Base-by-base conservation (phyloP, 2,797 vertebrate genomes). In the Karalla daura region DNA sequence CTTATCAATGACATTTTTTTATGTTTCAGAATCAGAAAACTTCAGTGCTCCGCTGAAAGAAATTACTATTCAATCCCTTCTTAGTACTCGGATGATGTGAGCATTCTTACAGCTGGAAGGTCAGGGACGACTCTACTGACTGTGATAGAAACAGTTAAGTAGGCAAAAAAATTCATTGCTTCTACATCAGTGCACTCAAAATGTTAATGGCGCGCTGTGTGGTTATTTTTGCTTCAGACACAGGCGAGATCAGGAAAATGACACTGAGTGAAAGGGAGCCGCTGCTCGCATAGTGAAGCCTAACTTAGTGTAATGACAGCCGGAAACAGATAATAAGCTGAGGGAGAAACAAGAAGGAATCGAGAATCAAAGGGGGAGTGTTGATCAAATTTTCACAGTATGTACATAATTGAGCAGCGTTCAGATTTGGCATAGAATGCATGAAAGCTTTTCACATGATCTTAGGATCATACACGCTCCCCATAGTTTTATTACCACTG, bases 251-350 rank as follows among this genome's bases (percentile, higher is more conserved):
- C 28, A 69, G 28, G 45, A 60, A 69, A 63, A 63, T 23, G 7
- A 41, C 36, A 21, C 9, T 39, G 37, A 47, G 53, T 49, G 45
- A 65, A 20, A 39, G n/a, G 28, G 15, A 52, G 39, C 46, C 33
- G 49, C 11, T 40, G 47, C 46, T 44, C 2, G 2, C 47, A 24
- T 15, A 30, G 39, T 33, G 32, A 70, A 35, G 28, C 39, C 14
- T 11, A 13, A 25, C 37, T 37, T 25, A 0, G 18, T 51, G 37
- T 21, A 49, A 67, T 45, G 24, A 18, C 24, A 46, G 47, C 69
- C 41, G 39, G 64, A 64, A 69, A 62, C 25, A 72, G 56, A 76
- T 65, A 47, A 70, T 50, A 45, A 71, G 68, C 53, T 3, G 0
- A 23, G 50, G 63, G 56, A 55, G 50, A 63, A 60, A 72, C 45